These are phyloP conservation scores for Echinarachnius parma DNA, from an alignment of 53 echinoderm and acorn worm species.

Conservation along the genomic window DNA sequence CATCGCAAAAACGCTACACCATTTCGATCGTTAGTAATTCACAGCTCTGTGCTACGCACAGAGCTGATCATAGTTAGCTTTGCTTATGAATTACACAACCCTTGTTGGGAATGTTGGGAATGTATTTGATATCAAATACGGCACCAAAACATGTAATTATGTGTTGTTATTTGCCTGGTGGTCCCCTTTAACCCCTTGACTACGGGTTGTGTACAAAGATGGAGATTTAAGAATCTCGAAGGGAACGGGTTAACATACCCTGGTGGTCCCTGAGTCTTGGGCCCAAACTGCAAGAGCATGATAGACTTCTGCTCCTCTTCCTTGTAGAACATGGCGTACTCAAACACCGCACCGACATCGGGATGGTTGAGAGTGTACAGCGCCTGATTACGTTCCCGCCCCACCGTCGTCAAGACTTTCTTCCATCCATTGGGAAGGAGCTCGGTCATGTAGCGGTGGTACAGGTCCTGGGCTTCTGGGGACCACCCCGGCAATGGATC, in stretches of 20 bases:
- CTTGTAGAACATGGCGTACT: constrained; percentile 28
- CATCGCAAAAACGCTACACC: too few species aligned
- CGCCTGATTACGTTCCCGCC: background rate
- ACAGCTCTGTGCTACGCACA: too few species aligned
- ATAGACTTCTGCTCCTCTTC: constrained; percentile 20
- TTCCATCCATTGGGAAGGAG: constrained; percentile 11
- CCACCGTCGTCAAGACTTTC: constrained; percentile 1
- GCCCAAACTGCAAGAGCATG: constrained; percentile 14
- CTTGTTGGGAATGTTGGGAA: too few species aligned
- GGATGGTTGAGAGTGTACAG: constrained; percentile 17
- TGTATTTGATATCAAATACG: too few species aligned
- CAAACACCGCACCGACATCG: constrained; percentile 23
- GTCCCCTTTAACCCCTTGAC: too few species aligned
- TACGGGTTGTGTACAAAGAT: too few species aligned
- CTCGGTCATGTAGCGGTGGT: background rate
- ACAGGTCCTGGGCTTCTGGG: background rate
- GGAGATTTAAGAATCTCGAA: too few species aligned
- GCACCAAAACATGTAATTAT: too few species aligned
- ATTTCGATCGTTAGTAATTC: too few species aligned
- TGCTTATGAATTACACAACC: too few species aligned
- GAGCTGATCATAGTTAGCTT: too few species aligned
- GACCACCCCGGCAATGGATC: constrained; percentile 3
- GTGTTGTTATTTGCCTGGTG: too few species aligned
- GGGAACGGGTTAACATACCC: constrained; percentile 15
- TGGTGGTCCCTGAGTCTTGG: constrained; percentile 20